Percentiles rank a stretch among this genome's conserved stretches.
Conservation (phyloP, 2,113 vertebrate species). For the Daboia siamensis region DNA sequence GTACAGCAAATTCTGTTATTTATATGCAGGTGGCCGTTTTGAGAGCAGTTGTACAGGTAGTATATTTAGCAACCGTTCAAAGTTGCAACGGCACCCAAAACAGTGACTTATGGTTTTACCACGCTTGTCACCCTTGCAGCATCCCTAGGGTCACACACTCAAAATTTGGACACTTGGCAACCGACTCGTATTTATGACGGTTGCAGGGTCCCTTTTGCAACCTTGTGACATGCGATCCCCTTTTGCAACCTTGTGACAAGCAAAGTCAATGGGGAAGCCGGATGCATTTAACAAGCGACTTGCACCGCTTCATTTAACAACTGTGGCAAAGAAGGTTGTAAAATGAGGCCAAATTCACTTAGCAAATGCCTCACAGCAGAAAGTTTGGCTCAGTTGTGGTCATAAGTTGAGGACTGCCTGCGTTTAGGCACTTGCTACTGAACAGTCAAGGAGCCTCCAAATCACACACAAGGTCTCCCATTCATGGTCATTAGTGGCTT, state of each 20-base stretch:
- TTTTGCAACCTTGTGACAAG: not conserved
- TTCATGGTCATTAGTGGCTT: not conserved
- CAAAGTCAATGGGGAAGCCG: not conserved
- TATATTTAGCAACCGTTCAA: no score
- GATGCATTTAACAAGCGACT: not conserved
- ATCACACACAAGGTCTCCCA: not conserved
- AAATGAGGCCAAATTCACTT: no score
- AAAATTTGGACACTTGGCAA: not conserved
- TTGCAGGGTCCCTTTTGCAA: not conserved
- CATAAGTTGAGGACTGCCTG: not conserved
- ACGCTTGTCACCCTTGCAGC: no score
- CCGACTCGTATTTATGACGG: not conserved
- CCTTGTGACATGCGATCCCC: not conserved
- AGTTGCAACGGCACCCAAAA: no score
- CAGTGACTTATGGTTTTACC: no score
- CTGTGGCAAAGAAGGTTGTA: no score
- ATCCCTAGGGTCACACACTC: not conserved
- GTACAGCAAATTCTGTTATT: not conserved
- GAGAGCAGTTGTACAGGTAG: not conserved
- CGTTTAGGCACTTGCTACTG: not conserved
- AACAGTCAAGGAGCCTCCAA: not conserved
- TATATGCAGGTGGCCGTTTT: not conserved
- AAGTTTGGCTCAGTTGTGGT: no score
- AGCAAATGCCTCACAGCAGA: no score
- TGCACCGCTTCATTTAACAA: no score